phyloP scores from a whole-genome alignment of 1,140 invertebrate species.

The Aricia agestis region DNA sequence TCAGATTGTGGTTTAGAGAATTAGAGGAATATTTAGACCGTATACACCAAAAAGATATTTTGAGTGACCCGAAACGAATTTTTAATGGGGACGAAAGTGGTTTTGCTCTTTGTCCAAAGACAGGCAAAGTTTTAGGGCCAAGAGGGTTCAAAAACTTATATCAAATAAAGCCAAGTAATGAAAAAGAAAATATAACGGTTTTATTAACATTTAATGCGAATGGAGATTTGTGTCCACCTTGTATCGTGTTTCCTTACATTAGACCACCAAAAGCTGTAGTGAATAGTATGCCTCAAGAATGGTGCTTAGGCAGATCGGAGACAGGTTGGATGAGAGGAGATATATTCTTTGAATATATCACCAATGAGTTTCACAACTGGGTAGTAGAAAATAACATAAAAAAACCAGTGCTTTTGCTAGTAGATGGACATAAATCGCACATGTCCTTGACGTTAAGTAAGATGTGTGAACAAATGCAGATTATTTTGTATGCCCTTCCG shows the following conservation, averaged over 20 bases:
- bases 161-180: constrained; percentile 6
- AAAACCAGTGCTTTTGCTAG: constrained; percentile 18
- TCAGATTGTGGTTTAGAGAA: no score
- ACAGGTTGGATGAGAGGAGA: constrained; percentile 19
- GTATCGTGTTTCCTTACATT: constrained; percentile 17
- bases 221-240: constrained; percentile 14
- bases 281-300: constrained; percentile 5
- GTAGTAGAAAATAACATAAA: not conserved
- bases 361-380: constrained; percentile 11
- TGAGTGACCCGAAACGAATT: constrained; percentile 17
- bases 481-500: constrained; percentile 19
- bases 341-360: constrained; percentile 18
- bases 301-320: constrained; percentile 19
- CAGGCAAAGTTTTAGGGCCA: constrained; percentile 18
- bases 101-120: constrained; percentile 20
- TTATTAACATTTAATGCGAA: not conserved
- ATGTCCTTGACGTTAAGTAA: constrained; percentile 15
- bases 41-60: no score
- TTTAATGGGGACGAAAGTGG: constrained; percentile 20
- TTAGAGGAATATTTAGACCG: not conserved
- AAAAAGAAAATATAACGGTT: constrained; percentile 20
- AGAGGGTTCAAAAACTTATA: constrained; percentile 19
- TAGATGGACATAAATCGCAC: constrained; percentile 21
- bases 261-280: constrained; percentile 17
- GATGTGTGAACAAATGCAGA: constrained; percentile 17